Evolutionary conservation across 2,888 invertebrate species (phyloP).

Genomic region (Hydrotaea cyrtoneurina): DNA sequence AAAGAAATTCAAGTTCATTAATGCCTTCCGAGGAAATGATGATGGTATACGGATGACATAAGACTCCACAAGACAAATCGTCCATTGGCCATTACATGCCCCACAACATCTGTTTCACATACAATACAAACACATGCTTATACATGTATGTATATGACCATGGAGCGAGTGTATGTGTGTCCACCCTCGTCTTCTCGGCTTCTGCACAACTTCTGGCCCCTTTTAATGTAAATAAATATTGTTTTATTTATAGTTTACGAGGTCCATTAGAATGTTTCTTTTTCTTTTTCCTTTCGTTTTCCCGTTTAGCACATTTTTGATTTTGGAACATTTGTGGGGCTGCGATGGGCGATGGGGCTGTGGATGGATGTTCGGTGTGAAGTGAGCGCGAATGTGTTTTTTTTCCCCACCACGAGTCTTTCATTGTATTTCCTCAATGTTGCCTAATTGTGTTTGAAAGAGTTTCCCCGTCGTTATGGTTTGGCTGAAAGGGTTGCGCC

Average conservation of each 20-base stretch:
- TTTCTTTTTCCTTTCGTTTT: neutral
- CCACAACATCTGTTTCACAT: conserved; percentile 23
- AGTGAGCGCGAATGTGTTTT: neutral
- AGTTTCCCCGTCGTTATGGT: neutral
- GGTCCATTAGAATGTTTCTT: neutral
- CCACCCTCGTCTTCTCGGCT: neutral
- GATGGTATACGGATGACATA: neutral
- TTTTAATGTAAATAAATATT: neutral
- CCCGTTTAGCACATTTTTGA: neutral
- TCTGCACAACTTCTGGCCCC: neutral
- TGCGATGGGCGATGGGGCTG: no score
- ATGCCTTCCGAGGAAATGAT: neutral
- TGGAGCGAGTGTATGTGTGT: neutral
- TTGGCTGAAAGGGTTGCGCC: neutral
- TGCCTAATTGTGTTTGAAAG: neutral
- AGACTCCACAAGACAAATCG: conserved; percentile 20
- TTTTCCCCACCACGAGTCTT: neutral
- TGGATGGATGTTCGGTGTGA: neutral
- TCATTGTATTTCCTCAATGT: neutral
- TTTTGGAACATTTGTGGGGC: neutral
- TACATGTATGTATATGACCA: neutral
- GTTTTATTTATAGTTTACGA: conserved; percentile 3
- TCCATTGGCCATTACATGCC: neutral
- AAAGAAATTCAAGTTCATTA: conserved; percentile 27
- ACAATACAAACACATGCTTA: conserved; percentile 9